Evolutionary conservation across 2,888 invertebrate species (phyloP).

Genomic region (Stratiomys singularior): DNA sequence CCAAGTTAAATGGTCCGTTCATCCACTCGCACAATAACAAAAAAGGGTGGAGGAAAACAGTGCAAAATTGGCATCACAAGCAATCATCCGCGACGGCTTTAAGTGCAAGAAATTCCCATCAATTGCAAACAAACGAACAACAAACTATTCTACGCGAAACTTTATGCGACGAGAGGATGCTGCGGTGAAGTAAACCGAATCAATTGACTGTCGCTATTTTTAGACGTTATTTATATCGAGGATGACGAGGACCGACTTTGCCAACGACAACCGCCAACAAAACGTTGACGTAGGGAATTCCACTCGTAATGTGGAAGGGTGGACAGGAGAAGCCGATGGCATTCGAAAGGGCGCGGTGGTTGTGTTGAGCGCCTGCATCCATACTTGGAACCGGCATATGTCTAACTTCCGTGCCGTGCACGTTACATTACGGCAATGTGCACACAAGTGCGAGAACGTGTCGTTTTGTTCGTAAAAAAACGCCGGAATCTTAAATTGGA

Average conservation of each 20-base stretch:
- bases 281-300: conserved; percentile 40
- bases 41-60: background rate
- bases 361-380: background rate
- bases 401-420: background rate
- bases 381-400: background rate
- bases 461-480: background rate
- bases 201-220: conserved; percentile 31
- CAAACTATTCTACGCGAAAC: conserved; percentile 8
- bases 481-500: background rate
- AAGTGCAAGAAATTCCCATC: conserved; percentile 1
- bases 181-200: conserved; percentile 7
- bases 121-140: background rate
- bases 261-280: background rate
- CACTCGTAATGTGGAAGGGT: background rate
- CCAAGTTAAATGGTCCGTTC: background rate
- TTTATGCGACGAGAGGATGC: conserved; percentile 7
- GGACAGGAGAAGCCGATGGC: background rate
- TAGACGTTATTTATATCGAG: conserved; percentile 26
- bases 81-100: conserved; percentile 11
- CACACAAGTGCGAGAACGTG: background rate
- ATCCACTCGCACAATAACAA: background rate
- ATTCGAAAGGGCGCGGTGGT: conserved; percentile 12
- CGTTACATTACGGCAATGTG: background rate
- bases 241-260: conserved; percentile 19
- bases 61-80: background rate